A percentile compares a stretch with the other conserved stretches of the same genome.
These are phyloP conservation scores for Diplogasteroides magnus DNA, from an alignment of 1,140 invertebrate genomes.

Conservation along the genomic window DNA sequence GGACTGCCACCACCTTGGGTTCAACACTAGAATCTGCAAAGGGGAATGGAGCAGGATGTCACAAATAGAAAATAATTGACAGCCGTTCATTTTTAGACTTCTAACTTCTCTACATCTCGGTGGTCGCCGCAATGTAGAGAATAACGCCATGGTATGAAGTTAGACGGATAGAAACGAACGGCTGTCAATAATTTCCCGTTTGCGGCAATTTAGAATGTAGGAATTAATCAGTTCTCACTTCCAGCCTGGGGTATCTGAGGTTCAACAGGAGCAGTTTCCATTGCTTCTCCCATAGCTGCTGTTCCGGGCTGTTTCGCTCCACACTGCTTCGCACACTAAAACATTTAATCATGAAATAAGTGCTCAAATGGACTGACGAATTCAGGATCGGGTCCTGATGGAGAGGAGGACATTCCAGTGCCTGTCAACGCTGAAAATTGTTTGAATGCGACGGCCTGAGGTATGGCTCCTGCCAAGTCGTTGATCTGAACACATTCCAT, in stretches of 20 bases:
- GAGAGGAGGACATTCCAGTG: conserved; percentile 3
- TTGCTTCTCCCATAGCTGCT: not conserved
- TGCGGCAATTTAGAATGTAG: no score
- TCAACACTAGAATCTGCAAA: no score
- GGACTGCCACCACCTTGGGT: no score
- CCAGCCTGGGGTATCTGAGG: conserved; percentile 10
- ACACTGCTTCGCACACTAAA: not conserved
- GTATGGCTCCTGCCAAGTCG: conserved; percentile 41
- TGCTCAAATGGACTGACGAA: not conserved
- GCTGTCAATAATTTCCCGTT: no score
- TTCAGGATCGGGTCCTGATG: not conserved
- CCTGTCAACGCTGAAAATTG: conserved; percentile 39
- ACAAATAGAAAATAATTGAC: no score
- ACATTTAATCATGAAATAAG: not conserved
- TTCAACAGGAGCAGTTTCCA: conserved; percentile 1
- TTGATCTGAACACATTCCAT: conserved; percentile 30
- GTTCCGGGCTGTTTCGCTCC: not conserved
- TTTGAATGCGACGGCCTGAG: conserved; percentile 43
- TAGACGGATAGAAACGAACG: no score
- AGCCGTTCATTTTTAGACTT: no score
- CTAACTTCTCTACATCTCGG: no score
- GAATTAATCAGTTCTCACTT: no score
- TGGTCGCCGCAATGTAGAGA: no score
- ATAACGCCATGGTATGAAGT: no score
- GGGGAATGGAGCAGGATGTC: no score